Percentiles rank a stretch among this genome's conserved stretches.
Evolutionary conservation across 2,113 vertebrate genomes (phyloP).

Genomic region (Rhinoderma darwinii): DNA sequence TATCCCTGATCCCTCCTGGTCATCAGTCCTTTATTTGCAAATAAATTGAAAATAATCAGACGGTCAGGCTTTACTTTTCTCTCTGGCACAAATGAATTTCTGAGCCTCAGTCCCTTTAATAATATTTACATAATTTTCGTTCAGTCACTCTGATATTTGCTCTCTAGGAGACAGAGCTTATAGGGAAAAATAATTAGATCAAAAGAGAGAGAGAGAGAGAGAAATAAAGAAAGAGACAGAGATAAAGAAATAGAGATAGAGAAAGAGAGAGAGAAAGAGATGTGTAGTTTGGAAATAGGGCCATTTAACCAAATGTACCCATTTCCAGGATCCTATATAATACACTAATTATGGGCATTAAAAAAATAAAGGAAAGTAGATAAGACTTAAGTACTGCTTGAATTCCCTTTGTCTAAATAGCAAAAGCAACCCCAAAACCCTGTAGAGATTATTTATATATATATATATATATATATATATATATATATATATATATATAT

Average conservation of each 20-base stretch:
- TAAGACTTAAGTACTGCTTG: neutral
- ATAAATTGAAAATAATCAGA: conserved; percentile 99
- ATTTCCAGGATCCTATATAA: neutral
- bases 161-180: conserved; percentile 94
- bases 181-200: conserved; percentile 96
- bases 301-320: neutral
- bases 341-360: neutral
- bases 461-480: too few relatives aligned
- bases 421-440: neutral
- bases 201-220: conserved; percentile 78
- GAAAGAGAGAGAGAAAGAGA: conserved; percentile 49
- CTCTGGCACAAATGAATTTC: conserved; percentile 94
- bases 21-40: conserved; percentile 98
- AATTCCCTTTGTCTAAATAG: neutral
- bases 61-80: conserved; percentile 86
- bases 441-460: neutral
- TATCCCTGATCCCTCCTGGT: conserved; percentile 88
- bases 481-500: too few relatives aligned
- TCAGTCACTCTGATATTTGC: conserved; percentile 96
- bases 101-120: conserved; percentile 96
- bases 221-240: conserved; percentile 61
- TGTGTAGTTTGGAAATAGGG: conserved; percentile 55
- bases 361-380: neutral
- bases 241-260: conserved; percentile 26
- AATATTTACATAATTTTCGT: conserved; percentile 99